Percentiles rank a stretch among this genome's conserved stretches.
Conservation (phyloP, 2,113 vertebrate species). For the Pongo pygmaeus region DNA sequence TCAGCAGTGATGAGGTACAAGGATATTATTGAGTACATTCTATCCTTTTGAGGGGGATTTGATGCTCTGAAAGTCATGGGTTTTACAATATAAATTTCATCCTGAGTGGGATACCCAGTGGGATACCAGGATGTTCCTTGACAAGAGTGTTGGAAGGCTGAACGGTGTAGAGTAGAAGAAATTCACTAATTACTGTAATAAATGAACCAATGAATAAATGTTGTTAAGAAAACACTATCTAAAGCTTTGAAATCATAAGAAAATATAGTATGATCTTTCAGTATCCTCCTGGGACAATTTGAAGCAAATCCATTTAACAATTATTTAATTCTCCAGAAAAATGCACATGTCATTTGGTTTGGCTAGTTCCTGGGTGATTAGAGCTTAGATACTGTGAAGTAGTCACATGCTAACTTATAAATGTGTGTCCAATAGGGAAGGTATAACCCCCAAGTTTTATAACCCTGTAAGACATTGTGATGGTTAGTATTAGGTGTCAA, state of each 20-base stretch:
- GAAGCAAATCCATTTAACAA: neutral
- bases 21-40: fast-evolving
- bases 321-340: neutral
- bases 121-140: neutral
- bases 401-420: neutral
- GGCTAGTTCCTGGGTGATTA: neutral
- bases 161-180: neutral
- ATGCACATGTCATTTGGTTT: neutral
- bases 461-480: neutral
- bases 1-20: neutral
- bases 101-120: neutral
- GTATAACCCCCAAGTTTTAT: neutral
- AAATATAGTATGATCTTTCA: neutral
- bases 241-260: neutral
- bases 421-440: neutral
- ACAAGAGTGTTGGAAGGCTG: neutral
- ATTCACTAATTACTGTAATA: neutral
- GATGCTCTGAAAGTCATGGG: neutral
- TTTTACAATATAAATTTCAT: neutral
- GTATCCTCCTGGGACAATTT: neutral
- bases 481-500: neutral
- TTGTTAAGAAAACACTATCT: neutral
- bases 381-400: neutral
- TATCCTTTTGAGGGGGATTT: neutral
- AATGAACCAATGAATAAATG: neutral